Evolutionary conservation across 2,888 invertebrate species (phyloP).

Genomic region (Hetaerina titia): DNA sequence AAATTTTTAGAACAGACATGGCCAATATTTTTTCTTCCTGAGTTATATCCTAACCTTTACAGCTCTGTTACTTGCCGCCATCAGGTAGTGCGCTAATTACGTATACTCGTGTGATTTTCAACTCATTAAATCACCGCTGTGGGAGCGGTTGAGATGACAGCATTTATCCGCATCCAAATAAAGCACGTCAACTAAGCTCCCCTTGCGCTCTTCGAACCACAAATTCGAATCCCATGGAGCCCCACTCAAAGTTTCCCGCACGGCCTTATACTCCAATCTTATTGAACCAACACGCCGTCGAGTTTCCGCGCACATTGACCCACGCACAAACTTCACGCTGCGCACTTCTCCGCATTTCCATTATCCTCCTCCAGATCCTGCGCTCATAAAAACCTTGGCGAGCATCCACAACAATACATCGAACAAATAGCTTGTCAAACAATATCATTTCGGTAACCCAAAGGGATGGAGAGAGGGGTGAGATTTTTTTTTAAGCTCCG

Average conservation of each 20-base stretch:
- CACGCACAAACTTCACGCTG: neutral
- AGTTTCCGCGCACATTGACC: neutral
- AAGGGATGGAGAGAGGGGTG: neutral
- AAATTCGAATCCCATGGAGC: constrained; percentile 2
- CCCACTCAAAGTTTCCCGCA: neutral
- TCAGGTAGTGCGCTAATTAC: no score
- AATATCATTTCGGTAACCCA: constrained; percentile 48
- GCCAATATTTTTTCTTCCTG: no score
- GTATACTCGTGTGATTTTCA: no score
- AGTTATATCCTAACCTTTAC: no score
- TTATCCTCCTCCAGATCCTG: constrained; percentile 3
- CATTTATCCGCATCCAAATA: neutral
- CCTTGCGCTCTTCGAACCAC: neutral
- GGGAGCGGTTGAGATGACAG: neutral
- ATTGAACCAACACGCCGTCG: neutral
- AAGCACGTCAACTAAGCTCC: neutral
- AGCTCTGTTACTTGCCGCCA: no score
- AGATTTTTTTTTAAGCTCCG: neutral
- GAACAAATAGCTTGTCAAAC: constrained; percentile 34
- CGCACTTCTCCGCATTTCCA: neutral
- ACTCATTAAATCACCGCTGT: no score
- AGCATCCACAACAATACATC: neutral
- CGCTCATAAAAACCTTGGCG: neutral
- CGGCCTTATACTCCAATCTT: neutral
- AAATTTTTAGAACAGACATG: no score